Conservation (phyloP, 53 echinoderm and acorn worm genomes). For the Luidia sarsii region DNA sequence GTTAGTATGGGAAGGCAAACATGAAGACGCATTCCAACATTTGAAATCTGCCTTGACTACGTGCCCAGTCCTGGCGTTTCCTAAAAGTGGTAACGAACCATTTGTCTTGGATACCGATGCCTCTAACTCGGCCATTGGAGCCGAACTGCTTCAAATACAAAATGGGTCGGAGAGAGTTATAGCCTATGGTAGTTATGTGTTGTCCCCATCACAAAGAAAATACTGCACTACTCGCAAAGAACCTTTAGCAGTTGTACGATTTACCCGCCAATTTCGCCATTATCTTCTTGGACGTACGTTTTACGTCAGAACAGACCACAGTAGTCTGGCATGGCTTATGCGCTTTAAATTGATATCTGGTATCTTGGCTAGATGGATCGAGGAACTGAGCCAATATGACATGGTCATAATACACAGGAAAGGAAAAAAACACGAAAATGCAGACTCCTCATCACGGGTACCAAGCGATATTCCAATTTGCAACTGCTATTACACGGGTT, state of each 20-base stretch:
- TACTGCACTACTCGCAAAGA: conserved; percentile 56
- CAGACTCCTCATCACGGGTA: conserved; percentile 37
- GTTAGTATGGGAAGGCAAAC: conserved; percentile 7
- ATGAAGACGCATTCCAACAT: neutral
- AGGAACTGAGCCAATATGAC: conserved; percentile 63
- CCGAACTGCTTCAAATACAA: conserved; percentile 21
- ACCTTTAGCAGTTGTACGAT: conserved; percentile 42
- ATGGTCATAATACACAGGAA: conserved; percentile 46
- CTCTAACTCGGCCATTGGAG: conserved; percentile 30
- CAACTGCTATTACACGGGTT: conserved; percentile 29
- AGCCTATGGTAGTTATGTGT: conserved; percentile 16
- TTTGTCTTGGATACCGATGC: conserved; percentile 53
- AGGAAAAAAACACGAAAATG: conserved; percentile 34
- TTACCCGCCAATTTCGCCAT: conserved; percentile 40
- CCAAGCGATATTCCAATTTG: neutral
- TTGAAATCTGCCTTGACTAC: neutral
- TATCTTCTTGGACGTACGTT: conserved; percentile 51
- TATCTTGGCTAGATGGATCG: conserved; percentile 64
- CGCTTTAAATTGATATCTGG: conserved; percentile 33
- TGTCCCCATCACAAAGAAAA: conserved; percentile 23
- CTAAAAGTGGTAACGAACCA: neutral
- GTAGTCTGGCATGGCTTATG: conserved; percentile 52
- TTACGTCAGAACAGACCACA: conserved; percentile 53
- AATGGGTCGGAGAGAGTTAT: conserved; percentile 28
- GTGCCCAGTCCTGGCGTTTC: conserved; percentile 23